Base-by-base conservation (phyloP, 2,113 vertebrate species). In the Tragelaphus strepsiceros region DNA sequence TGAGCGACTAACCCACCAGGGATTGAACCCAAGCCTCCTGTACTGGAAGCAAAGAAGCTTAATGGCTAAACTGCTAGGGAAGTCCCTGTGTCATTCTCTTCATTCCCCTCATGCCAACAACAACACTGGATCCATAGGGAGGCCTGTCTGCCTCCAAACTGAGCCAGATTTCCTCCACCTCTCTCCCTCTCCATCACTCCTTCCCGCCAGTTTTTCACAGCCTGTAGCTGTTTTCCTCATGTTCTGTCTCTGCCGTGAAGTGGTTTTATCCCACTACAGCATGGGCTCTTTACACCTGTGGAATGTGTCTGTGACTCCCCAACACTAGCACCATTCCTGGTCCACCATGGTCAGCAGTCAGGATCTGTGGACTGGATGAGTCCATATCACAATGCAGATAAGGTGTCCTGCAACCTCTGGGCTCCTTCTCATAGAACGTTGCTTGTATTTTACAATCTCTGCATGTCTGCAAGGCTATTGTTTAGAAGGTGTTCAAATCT, bases 401-500 rank as follows among this genome's bases (percentile, higher is more conserved):
- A 71, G 51, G 67, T 51, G 16, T 12, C 8, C 43, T 88, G n/a
- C 51, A 85, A 4, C 21, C 22, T 62, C 15, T 90, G 32, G 24
- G 74, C 53, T 85, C 22, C 71, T 78, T n/a, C 46, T 67, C 32
- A 30, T 12, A 51, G 9, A 81, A 49, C 64, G 67, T 12, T 82
- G 32, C 22, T 67, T 58, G 5, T 82, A 58, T 92, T 87, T 93
- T 67, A 88, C 1, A 81, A 5, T 28, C 12, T 86, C 39, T 88
- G 15, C 14, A 35, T 86, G 10, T 87, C 83, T 86, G 26, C 35
- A 54, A 59, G n/a, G 19, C 51, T 35, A 28, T 43, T 46, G 3
- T 85, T 71, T 71, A 88, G 30, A 85, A 92, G 94, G 19, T 54
- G 51, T 64, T 10, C 53, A 82, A 74, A 82, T 93, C 39, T 91